Base-by-base conservation (phyloP, 2,797 vertebrate genomes). In the Mormyrus hasselquistii region DNA sequence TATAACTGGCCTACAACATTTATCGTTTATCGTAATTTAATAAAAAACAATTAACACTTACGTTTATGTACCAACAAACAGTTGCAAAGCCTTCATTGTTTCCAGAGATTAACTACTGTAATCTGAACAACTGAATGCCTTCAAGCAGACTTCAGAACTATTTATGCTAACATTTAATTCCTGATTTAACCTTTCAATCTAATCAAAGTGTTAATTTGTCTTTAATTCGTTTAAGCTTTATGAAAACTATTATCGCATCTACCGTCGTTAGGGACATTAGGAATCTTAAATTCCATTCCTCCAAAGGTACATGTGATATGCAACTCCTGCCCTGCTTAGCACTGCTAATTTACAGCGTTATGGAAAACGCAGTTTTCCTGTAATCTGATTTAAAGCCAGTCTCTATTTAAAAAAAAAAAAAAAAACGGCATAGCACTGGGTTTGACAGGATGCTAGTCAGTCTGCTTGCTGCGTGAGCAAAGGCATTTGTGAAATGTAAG, bases 401-500 rank as follows among this genome's bases (percentile, higher is more conserved):
- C 53, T 87, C 52, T 19, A 38, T 41, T 50, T n/a, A 3, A 55
- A 16, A 34, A 25, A 25, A 62, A 34, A 14, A 69, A 8, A 34
- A 38, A 6, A 85, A 38, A 84, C n/a, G 29, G 55, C 55, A 25
- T 49, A 57, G 84, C 47, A 25, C 52, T 52, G 84, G 49, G 84
- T 84, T 86, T 57, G 85, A 57, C 44, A 84, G 85, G 53, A 87
- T 57, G 52, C 52, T 50, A 25, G 73, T 22, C 41, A 85, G 41
- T 49, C 53, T 62, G 83, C 79, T 62, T 82, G 57, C 69, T 34
- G 57, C 14, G 83, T 89, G 88, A 73, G 83, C 83, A 84, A 38
- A 85, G 79, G 55, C 88, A 52, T 55, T 89, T 86, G 88, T 89
- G 83, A 89, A 50, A 86, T 89, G 44, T 69, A 86, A 89, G 83